Percentiles rank a stretch among this genome's conserved stretches.
Evolutionary conservation across 1,140 invertebrate genomes (phyloP).

Genomic region (Lethocerus indicus): DNA sequence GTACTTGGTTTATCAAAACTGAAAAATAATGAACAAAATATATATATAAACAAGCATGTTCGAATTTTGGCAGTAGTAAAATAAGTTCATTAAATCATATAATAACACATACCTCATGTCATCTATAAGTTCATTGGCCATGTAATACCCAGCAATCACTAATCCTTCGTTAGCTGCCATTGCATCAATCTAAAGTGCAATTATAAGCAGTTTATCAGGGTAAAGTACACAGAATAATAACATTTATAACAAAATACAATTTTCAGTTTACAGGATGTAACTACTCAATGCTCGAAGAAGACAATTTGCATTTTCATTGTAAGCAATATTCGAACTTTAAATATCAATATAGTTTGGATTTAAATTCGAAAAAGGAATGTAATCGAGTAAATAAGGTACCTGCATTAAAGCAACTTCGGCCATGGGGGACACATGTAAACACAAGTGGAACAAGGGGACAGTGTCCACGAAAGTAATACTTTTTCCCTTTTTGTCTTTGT

Average conservation of each 20-base stretch:
- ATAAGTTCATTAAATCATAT: not conserved
- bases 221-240: too few species aligned
- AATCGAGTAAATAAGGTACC: conserved; percentile 29
- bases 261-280: not conserved
- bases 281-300: too few species aligned
- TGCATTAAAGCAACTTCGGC: conserved; percentile 79
- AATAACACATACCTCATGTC: conserved; percentile 37
- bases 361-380: too few species aligned
- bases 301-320: too few species aligned
- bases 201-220: not conserved
- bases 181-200: conserved; percentile 49
- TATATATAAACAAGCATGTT: not conserved
- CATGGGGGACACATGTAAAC: conserved; percentile 85
- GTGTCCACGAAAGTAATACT: conserved; percentile 63
- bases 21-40: conserved; percentile 18
- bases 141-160: conserved; percentile 73
- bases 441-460: conserved; percentile 80
- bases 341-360: too few species aligned
- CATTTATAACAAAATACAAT: not conserved
- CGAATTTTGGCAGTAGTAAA: conserved; percentile 2
- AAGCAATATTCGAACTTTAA: too few species aligned
- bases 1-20: conserved; percentile 63
- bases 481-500: conserved; percentile 37
- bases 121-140: conserved; percentile 67
- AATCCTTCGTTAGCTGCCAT: conserved; percentile 47